phyloP scores from a whole-genome alignment of 2,888 invertebrate genomes.

The Lathronympha strigana region DNA sequence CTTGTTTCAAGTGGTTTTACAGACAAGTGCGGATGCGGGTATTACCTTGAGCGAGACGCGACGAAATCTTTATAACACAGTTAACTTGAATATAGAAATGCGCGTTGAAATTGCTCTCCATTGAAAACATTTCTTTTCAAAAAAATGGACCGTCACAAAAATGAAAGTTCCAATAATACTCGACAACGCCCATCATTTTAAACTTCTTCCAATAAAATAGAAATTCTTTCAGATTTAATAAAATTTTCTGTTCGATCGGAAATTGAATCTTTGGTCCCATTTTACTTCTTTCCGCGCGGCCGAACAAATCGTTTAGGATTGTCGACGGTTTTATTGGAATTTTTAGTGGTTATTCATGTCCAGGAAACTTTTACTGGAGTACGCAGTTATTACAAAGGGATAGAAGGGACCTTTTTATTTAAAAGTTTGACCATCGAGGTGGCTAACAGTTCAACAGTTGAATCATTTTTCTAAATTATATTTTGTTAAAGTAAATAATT shows the following conservation, averaged over 20 bases:
- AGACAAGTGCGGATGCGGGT: too few species aligned
- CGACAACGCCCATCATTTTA: background rate
- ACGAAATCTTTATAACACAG: too few species aligned
- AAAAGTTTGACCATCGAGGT: too few species aligned
- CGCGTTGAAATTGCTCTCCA: too few species aligned
- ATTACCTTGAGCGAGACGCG: too few species aligned
- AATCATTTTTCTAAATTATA: too few species aligned
- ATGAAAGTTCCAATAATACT: background rate
- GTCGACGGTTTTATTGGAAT: slow-evolving; percentile 24
- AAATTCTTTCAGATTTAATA: slow-evolving; percentile 16
- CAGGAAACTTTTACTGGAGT: background rate
- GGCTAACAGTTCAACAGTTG: too few species aligned
- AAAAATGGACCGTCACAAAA: background rate
- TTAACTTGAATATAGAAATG: too few species aligned
- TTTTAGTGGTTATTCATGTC: slow-evolving; percentile 26
- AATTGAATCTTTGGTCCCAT: slow-evolving; percentile 45
- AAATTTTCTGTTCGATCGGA: slow-evolving; percentile 33
- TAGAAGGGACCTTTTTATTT: too few species aligned
- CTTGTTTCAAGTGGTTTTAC: too few species aligned
- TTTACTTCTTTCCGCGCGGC: slow-evolving; percentile 35
- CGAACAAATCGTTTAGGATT: slow-evolving; percentile 40
- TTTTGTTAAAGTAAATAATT: too few species aligned
- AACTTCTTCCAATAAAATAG: slow-evolving; percentile 10
- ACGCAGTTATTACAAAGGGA: background rate
- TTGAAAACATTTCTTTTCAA: background rate